Evolutionary conservation across 2,113 vertebrate species (phyloP), one percentile per base, ranked within the genome.

Genomic region (Sphaerodactylus townsendi): DNA sequence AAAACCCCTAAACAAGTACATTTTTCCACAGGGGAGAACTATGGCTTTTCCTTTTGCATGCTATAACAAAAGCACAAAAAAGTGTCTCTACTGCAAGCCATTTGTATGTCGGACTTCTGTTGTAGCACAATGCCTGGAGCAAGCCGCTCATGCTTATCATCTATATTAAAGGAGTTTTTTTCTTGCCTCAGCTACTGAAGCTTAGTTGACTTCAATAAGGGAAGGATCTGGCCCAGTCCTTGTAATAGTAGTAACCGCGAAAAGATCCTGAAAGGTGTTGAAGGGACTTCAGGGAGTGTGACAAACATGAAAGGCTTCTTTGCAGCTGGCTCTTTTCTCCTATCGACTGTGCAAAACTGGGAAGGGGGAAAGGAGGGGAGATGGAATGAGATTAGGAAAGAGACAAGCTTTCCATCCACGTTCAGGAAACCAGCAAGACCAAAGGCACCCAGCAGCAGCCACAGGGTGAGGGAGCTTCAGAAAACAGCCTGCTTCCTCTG

Each of bases 231-330:
- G 82, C 85, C 65, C 28, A 10, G 83, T 76, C 30, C 53, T 64
- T 0, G 92, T 95, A 95, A 95, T 92, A 72, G 86, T 94, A 96
- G 95, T 95, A 94, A 92, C 81, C 85, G 81, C 23, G 83, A 92
- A 92, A 95, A 87, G 81, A 91, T 94, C 94, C 44, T 46, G 72
- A 91, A 88, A 96, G 93, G 96, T 96, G 96, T 96, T 96, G 95
- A 96, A 95, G 94, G 95, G 88, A 93, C 91, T 93, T 94, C 93
- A 96, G 88, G 88, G 88, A 92, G 91, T 85, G 30, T 6, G 68
- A 85, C 76, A 89, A 85, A 94, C 92, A 95, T 96, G 92, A 96
- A 96, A 96, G 94, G 65, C 64, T 88, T 81, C 88, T 87, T 91
- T 93, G 91, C 94, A 94, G 95, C 94, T 96, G 95, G 93, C 86